Evolutionary conservation across 2,797 vertebrate species (phyloP).

Genomic region (Centropyge bicolor): DNA sequence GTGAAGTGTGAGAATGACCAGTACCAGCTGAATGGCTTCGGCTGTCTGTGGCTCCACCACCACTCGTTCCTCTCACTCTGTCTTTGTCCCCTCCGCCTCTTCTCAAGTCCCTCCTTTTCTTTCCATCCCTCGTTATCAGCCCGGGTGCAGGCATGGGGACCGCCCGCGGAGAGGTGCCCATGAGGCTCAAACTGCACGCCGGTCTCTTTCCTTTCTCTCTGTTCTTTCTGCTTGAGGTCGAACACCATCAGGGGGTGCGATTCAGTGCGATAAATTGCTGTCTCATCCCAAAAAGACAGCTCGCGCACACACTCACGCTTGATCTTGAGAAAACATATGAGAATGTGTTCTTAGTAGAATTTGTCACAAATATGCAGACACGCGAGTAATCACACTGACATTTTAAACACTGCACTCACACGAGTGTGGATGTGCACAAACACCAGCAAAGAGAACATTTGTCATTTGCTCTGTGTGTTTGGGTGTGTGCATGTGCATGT

Average conservation of each 20-base stretch:
- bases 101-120: slow-evolving; percentile 47
- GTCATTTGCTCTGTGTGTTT: neutral
- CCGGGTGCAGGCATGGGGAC: slow-evolving; percentile 72
- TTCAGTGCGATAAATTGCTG: slow-evolving; percentile 63
- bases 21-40: neutral
- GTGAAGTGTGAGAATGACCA: slow-evolving; percentile 19
- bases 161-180: slow-evolving; percentile 70
- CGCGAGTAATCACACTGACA: slow-evolving; percentile 26
- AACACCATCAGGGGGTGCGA: slow-evolving; percentile 66
- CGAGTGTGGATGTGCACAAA: neutral
- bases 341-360: slow-evolving; percentile 26
- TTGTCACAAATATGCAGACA: slow-evolving; percentile 36
- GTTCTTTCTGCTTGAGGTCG: slow-evolving; percentile 72
- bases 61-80: slow-evolving; percentile 10
- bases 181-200: slow-evolving; percentile 62
- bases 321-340: slow-evolving; percentile 37
- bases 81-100: slow-evolving; percentile 29
- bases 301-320: neutral
- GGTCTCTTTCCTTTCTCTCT: slow-evolving; percentile 59
- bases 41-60: slow-evolving; percentile 18
- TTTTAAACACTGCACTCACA: slow-evolving; percentile 25
- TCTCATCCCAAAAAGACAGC: slow-evolving; percentile 56
- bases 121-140: slow-evolving; percentile 76
- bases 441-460: neutral
- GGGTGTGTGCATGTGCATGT: neutral